These are phyloP conservation scores for Oreochromis niloticus DNA, from an alignment of 2,113 vertebrate species.

Conservation along the genomic window DNA sequence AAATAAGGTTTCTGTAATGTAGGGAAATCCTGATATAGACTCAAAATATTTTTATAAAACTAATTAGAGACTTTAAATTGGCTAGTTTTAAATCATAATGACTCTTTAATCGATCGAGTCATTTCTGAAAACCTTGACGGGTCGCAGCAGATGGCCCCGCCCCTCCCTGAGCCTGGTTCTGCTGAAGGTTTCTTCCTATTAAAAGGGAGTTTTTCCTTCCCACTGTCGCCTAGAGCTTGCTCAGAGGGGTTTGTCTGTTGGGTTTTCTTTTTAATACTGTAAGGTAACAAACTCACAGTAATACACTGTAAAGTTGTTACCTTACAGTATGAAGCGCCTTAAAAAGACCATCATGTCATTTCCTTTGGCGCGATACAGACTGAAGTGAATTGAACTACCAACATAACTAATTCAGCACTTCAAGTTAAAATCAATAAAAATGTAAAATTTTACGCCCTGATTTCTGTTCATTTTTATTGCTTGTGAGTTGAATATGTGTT, in stretches of 20 bases:
- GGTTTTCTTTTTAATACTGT: background rate
- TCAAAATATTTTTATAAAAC: background rate
- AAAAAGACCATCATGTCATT: accelerated
- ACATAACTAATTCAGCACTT: accelerated
- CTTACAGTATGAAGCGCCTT: background rate
- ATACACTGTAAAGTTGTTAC: background rate
- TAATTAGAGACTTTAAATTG: background rate
- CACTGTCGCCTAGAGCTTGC: background rate
- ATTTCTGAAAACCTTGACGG: background rate
- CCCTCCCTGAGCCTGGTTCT: accelerated
- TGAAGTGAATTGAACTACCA: accelerated
- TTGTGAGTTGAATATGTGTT: background rate
- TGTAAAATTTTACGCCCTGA: background rate
- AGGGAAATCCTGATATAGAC: accelerated
- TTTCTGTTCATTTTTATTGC: background rate
- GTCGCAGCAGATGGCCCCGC: background rate
- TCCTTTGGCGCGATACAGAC: accelerated
- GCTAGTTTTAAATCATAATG: accelerated
- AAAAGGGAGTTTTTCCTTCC: background rate
- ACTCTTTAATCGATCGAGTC: background rate
- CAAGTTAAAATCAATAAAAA: accelerated
- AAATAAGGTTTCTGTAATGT: accelerated
- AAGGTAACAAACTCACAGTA: accelerated
- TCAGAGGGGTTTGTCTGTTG: accelerated
- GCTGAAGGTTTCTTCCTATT: accelerated